phyloP scores from a whole-genome alignment of 2,888 invertebrate genomes.

The Sialis lutaria region DNA sequence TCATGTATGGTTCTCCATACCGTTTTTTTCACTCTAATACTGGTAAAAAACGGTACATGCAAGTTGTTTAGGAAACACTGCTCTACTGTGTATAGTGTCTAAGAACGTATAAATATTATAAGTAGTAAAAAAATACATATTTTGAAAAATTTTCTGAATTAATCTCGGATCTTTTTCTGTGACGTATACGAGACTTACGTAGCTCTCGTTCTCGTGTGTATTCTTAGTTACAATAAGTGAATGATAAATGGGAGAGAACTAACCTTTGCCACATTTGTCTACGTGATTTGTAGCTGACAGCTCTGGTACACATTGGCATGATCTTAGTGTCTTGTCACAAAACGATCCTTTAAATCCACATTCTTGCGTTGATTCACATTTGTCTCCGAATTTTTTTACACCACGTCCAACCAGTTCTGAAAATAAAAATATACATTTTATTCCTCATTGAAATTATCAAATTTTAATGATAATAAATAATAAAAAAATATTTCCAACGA shows the following conservation, averaged over 20 bases:
- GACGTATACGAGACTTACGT: too few species aligned
- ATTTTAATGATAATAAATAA: too few species aligned
- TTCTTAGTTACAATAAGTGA: too few species aligned
- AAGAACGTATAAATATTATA: too few species aligned
- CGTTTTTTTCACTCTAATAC: too few species aligned
- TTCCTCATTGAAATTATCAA: neutral
- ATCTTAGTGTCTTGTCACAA: slow-evolving; percentile 49
- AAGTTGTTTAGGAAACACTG: too few species aligned
- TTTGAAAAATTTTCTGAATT: neutral
- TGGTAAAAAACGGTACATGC: too few species aligned
- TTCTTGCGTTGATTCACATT: slow-evolving; percentile 48
- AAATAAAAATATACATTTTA: slow-evolving; percentile 12
- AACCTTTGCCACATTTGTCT: slow-evolving; percentile 73
- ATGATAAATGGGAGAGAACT: slow-evolving; percentile 19
- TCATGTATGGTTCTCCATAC: too few species aligned
- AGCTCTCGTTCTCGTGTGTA: too few species aligned
- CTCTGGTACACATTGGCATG: slow-evolving; percentile 56
- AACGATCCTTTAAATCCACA: slow-evolving; percentile 60
- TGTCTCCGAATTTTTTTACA: slow-evolving; percentile 56
- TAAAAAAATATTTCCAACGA: neutral
- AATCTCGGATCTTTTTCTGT: neutral
- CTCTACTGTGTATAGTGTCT: too few species aligned
- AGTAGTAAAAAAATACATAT: neutral
- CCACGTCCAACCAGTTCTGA: slow-evolving; percentile 37
- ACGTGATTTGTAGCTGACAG: slow-evolving; percentile 63